Evolutionary conservation across 2,113 vertebrate genomes (phyloP).

Genomic region (Verasper variegatus): DNA sequence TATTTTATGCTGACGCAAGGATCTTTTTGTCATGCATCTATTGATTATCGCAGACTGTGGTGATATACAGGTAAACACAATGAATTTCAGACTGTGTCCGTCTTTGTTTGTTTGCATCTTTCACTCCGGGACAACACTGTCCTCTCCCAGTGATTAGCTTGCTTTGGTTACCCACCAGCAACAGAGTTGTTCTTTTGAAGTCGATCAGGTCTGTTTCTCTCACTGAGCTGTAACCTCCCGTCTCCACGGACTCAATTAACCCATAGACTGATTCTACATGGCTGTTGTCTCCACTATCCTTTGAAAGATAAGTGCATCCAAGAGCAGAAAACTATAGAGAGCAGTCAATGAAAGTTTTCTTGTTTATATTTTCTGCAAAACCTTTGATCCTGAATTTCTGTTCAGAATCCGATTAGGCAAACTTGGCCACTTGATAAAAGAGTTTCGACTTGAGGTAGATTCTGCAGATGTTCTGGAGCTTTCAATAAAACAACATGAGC

Average conservation of each 20-base stretch:
- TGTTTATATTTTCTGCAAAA: neutral
- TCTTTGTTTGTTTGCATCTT: constrained; percentile 3
- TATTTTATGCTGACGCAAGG: constrained; percentile 51
- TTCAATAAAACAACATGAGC: neutral
- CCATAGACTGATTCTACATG: neutral
- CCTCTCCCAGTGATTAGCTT: constrained; percentile 14
- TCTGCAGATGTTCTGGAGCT: neutral
- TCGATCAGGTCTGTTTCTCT: constrained; percentile 24
- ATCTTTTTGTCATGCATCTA: constrained; percentile 36
- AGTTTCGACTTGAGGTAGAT: neutral
- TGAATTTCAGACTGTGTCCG: constrained; percentile 21
- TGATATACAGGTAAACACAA: constrained; percentile 37
- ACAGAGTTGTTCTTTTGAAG: constrained; percentile 7
- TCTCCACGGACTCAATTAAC: constrained; percentile 11
- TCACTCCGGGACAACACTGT: neutral
- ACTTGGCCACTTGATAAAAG: neutral
- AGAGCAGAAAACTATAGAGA: neutral
- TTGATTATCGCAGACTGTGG: constrained; percentile 22
- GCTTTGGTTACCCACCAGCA: constrained; percentile 14
- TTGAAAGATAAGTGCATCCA: neutral
- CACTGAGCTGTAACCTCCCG: constrained; percentile 10
- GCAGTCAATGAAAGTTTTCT: neutral
- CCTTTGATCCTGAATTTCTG: neutral
- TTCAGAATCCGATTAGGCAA: neutral
- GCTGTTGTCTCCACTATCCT: neutral